A percentile compares a stretch with the other conserved stretches of the same genome.
phyloP scores from a whole-genome alignment of 92 coral and sea anemone species.

The Porites rus region DNA sequence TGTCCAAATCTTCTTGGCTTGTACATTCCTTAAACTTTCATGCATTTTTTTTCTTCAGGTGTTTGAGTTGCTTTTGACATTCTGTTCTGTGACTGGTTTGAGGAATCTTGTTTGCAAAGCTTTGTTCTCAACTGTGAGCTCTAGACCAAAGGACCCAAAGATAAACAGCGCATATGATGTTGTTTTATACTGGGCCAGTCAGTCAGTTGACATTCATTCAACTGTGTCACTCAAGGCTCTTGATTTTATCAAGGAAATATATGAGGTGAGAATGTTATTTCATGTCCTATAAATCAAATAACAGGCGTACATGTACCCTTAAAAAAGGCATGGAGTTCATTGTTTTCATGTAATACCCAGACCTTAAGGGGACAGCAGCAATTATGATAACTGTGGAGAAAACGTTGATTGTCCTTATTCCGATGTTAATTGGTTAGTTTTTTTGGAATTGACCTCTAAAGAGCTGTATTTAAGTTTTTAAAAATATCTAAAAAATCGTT shows the following conservation, averaged over 20 bases:
- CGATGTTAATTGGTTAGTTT: too few relatives aligned
- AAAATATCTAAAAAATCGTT: too few relatives aligned
- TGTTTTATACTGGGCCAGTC: slow-evolving; percentile 87
- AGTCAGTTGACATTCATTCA: slow-evolving; percentile 78
- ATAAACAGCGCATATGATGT: slow-evolving; percentile 71
- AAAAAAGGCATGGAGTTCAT: too few relatives aligned
- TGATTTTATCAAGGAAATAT: slow-evolving; percentile 93
- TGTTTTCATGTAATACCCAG: too few relatives aligned
- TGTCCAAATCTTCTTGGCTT: too few relatives aligned
- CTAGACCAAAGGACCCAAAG: slow-evolving; percentile 58
- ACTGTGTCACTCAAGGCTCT: slow-evolving; percentile 87
- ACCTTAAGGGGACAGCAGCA: too few relatives aligned
- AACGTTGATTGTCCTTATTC: too few relatives aligned
- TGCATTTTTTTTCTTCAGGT: slow-evolving; percentile 54
- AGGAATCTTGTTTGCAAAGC: slow-evolving; percentile 72
- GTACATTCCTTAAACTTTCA: neutral
- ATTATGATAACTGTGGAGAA: too few relatives aligned
- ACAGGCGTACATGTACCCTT: too few relatives aligned
- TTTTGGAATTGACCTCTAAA: too few relatives aligned
- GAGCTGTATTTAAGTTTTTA: too few relatives aligned
- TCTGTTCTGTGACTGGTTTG: slow-evolving; percentile 88
- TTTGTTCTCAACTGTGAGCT: slow-evolving; percentile 62
- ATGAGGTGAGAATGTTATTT: slow-evolving; percentile 70
- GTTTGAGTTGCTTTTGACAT: slow-evolving; percentile 88
- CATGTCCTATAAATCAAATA: neutral